These are phyloP conservation scores for Arctocebus calabarensis DNA, from an alignment of 2,797 vertebrate genomes.

Conservation along the genomic window DNA sequence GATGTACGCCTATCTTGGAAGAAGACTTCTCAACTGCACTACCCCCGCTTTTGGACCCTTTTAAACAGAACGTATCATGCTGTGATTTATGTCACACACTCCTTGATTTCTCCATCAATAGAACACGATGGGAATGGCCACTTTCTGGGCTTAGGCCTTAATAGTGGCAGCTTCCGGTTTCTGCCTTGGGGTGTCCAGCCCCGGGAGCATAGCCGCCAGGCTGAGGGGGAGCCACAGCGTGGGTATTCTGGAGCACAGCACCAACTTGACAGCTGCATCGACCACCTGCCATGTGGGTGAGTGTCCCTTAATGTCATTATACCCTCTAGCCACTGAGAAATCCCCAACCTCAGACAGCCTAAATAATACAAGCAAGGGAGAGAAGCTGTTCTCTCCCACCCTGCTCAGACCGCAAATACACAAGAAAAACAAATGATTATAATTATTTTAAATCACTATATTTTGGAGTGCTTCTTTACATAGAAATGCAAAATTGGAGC, in stretches of 20 bases:
- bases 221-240: neutral
- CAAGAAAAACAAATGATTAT: neutral
- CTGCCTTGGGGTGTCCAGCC: neutral
- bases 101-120: neutral
- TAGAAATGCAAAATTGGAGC: neutral
- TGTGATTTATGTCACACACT: neutral
- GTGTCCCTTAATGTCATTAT: neutral
- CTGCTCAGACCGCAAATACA: neutral
- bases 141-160: neutral
- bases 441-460: neutral
- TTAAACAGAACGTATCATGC: neutral
- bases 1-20: neutral
- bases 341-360: neutral
- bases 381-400: neutral
- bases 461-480: neutral
- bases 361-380: neutral
- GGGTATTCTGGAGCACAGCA: neutral
- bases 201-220: neutral
- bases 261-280: neutral
- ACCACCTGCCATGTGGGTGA: too few species aligned
- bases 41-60: accelerated
- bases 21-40: neutral
- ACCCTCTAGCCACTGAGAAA: neutral
- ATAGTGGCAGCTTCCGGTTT: neutral
- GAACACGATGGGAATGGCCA: neutral